Base-by-base conservation (phyloP, 1,140 invertebrate genomes). In the Brachionus angularis region DNA sequence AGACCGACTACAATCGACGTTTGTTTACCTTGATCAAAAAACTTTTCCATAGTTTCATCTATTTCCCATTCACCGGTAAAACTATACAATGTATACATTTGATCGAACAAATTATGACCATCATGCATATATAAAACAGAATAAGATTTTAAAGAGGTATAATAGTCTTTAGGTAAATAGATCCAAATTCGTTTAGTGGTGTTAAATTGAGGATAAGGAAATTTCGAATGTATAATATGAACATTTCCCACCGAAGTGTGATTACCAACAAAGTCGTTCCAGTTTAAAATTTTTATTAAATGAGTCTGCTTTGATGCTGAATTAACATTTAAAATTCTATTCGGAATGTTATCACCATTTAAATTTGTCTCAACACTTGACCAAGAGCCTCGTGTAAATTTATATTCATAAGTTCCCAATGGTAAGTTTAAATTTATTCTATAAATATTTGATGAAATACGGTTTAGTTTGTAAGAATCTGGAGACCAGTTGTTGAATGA, bases 91-190 rank as follows among this genome's bases (percentile, higher is more conserved):
- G n/a, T n/a, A 16, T 42, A 42, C 4, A 4, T 25, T 23, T 36
- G 29, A 49, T 70, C 64, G 18, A 70, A 70, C 27, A 70, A 53
- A 39, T 70, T 70, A 27, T 70, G 64, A 29, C 31, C 64, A n/a
- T 70, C 64, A 29, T 53, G 46, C 44, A 50, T 50, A 29, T 70
- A 70, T 33, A 70, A 12, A 53, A 70, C 64, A 23, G 64, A 46
- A 18, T 70, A 70, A 12, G 21, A 44, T 42, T 50, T 44, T n/a
- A 52, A 8, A 27, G 44, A 49, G 18, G 46, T 70, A 16, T 14
- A 70, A 33, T 70, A 70, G 42, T 50, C 46, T 1, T 25, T 44
- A 8, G 64, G 64, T 25, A 70, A n/a, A 53, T 70, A 70, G n/a
- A 70, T 36, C 64, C 64, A 70, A 42, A 70, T 70, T 5, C 34